Conservation (phyloP, 2,888 invertebrate genomes). For the Allygus modestus region DNA sequence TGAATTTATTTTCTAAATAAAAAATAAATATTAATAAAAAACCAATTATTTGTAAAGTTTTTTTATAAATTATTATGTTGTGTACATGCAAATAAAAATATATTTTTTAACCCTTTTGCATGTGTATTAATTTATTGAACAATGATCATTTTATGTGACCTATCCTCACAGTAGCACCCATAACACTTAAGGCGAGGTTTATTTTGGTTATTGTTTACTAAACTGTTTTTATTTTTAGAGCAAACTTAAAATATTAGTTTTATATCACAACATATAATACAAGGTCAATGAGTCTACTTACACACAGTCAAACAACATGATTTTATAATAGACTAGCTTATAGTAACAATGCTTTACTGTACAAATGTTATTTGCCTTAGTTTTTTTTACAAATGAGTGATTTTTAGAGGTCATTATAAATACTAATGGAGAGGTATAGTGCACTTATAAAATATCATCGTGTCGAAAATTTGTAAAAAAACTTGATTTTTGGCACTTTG, state of each 20-base stretch:
- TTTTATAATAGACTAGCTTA: neutral
- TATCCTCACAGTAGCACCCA: neutral
- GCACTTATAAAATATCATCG: too few relatives aligned
- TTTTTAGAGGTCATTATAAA: too few relatives aligned
- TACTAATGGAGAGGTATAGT: too few relatives aligned
- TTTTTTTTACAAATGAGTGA: too few relatives aligned
- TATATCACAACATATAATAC: slow-evolving; percentile 7
- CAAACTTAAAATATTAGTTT: neutral
- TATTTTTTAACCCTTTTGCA: too few relatives aligned
- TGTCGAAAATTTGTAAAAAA: neutral
- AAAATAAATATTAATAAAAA: too few relatives aligned
- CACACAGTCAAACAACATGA: too few relatives aligned
- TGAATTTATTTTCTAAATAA: too few relatives aligned
- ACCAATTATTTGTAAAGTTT: too few relatives aligned
- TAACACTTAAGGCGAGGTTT: slow-evolving; percentile 12
- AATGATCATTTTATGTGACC: neutral
- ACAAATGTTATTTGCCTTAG: neutral
- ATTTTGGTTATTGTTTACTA: neutral
- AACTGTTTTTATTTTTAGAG: neutral
- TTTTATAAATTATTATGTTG: too few relatives aligned
- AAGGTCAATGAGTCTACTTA: neutral
- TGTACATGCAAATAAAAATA: too few relatives aligned
- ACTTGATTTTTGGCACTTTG: slow-evolving; percentile 5
- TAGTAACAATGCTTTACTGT: neutral
- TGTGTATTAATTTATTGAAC: neutral